Evolutionary conservation across 2,113 vertebrate species (phyloP).

Genomic region (Uria lomvia): DNA sequence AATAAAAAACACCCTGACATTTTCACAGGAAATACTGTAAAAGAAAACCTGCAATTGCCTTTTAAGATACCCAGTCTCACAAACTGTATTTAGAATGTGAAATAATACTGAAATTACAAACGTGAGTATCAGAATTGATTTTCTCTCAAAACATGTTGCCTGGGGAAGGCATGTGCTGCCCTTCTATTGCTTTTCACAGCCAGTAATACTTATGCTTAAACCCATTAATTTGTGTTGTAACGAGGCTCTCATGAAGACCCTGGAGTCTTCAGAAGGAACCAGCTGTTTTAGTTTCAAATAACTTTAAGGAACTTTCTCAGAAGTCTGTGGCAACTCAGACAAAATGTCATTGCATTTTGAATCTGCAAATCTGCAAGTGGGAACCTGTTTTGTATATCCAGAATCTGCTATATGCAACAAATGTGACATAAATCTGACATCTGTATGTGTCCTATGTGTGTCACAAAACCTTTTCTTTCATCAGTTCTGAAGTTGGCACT

Average conservation of each 20-base stretch:
- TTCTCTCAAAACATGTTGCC: neutral
- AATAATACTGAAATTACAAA: neutral
- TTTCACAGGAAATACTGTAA: neutral
- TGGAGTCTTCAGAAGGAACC: neutral
- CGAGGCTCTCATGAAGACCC: neutral
- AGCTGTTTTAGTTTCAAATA: neutral
- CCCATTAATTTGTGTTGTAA: neutral
- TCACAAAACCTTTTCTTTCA: neutral
- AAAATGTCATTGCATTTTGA: neutral
- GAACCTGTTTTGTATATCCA: neutral
- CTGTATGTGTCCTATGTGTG: neutral
- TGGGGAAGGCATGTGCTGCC: neutral
- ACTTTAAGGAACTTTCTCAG: neutral
- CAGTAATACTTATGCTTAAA: neutral
- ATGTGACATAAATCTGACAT: neutral
- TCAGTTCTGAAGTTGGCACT: neutral
- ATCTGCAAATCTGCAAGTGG: neutral
- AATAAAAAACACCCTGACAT: neutral
- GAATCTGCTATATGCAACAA: neutral
- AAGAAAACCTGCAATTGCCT: neutral
- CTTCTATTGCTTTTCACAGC: neutral
- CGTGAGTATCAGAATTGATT: neutral
- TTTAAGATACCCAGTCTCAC: neutral
- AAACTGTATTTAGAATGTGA: neutral
- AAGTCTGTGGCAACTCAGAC: neutral